Conservation (phyloP, 2,113 vertebrate species). For the Saguinus imperator region DNA sequence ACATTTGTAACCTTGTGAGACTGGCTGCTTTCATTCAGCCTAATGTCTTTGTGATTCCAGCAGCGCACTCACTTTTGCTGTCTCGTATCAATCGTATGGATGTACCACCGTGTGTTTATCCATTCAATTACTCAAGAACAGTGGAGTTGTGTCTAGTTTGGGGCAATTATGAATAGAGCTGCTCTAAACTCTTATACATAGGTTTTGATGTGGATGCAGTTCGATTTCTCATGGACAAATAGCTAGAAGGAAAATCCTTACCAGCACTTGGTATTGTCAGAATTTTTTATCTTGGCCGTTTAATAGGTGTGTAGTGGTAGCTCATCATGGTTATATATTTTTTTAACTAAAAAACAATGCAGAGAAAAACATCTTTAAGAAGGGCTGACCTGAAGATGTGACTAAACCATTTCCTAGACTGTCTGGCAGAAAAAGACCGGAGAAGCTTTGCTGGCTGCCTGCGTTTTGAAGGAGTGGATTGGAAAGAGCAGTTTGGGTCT, state of each 20-base stretch:
- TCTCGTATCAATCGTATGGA: rapidly evolving
- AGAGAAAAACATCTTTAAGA: not conserved
- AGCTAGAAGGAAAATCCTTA: not conserved
- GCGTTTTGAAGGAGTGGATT: not conserved
- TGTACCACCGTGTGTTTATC: rapidly evolving
- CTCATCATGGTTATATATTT: not conserved
- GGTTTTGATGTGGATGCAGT: no score
- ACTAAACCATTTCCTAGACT: not conserved
- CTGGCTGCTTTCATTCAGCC: not conserved
- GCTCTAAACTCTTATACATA: rapidly evolving
- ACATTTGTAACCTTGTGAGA: not conserved
- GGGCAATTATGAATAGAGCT: not conserved
- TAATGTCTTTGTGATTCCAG: rapidly evolving
- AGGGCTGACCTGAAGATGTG: not conserved
- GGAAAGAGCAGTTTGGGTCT: not conserved
- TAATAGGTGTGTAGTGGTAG: not conserved
- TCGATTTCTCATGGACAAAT: not conserved
- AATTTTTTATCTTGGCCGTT: not conserved
- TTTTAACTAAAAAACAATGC: not conserved
- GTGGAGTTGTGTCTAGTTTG: not conserved
- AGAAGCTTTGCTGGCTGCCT: not conserved
- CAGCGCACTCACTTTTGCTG: rapidly evolving
- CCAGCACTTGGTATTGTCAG: not conserved
- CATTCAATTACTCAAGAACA: not conserved
- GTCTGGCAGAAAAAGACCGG: not conserved